Conservation (phyloP, 2,888 invertebrate genomes). For the Catocala nupta region DNA sequence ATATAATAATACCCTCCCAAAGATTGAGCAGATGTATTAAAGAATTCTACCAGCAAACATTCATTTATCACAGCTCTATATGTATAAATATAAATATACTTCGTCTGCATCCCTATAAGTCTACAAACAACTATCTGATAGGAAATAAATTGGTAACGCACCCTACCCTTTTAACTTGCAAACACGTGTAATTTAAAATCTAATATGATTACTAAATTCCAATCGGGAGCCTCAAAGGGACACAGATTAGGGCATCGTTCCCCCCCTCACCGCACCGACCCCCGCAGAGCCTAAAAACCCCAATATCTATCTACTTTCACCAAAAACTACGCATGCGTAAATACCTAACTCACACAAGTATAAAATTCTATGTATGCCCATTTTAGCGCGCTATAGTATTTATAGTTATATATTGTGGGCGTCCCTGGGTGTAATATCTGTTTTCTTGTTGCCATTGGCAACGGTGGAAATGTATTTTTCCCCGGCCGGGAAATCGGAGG, state of each 20-base stretch:
- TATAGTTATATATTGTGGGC: constrained; percentile 63
- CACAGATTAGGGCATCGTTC: constrained; percentile 80
- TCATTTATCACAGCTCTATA: not conserved
- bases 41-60: too few species aligned
- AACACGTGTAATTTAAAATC: constrained; percentile 86
- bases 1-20: too few species aligned
- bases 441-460: constrained; percentile 79
- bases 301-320: constrained; percentile 84
- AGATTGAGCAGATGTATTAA: too few species aligned
- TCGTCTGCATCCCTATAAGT: constrained; percentile 14
- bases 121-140: constrained; percentile 72
- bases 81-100: not conserved
- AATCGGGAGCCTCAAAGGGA: constrained; percentile 84
- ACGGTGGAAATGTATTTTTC: constrained; percentile 79
- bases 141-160: constrained; percentile 75
- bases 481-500: constrained; percentile 55
- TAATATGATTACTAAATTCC: constrained; percentile 87
- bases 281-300: constrained; percentile 79
- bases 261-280: constrained; percentile 60
- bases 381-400: constrained; percentile 64
- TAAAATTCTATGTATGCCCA: constrained; percentile 71
- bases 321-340: constrained; percentile 85
- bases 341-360: constrained; percentile 76
- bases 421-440: constrained; percentile 77
- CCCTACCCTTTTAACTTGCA: constrained; percentile 75